Conservation (phyloP, 2,113 vertebrate species). For the Pterocles gutturalis region DNA sequence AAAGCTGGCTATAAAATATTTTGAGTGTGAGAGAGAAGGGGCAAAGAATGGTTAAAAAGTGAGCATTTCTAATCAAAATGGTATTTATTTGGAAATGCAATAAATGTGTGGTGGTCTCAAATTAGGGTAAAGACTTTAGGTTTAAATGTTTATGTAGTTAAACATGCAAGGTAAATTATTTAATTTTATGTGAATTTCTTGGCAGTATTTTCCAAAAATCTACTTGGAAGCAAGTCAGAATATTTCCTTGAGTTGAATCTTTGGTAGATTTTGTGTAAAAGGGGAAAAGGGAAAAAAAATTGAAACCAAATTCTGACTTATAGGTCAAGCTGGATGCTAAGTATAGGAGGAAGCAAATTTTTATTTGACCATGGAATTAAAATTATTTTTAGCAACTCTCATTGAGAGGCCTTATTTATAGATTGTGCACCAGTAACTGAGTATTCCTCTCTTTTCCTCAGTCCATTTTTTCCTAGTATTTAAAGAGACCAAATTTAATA, state of each 20-base stretch:
- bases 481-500: neutral
- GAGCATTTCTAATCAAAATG: neutral
- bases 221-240: neutral
- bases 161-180: neutral
- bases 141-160: neutral
- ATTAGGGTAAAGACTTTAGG: neutral
- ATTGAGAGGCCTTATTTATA: neutral
- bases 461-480: neutral
- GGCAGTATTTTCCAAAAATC: neutral
- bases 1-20: neutral
- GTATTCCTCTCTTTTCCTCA: neutral
- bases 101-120: neutral
- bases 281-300: neutral
- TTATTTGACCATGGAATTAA: neutral
- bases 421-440: neutral
- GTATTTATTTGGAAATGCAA: neutral
- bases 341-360: neutral
- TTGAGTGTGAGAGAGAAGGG: neutral
- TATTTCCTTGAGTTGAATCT: neutral
- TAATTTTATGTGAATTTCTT: neutral
- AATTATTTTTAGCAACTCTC: neutral
- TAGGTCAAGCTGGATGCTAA: neutral
- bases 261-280: neutral
- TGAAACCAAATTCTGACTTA: neutral
- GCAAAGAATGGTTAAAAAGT: neutral